These are phyloP conservation scores for Eurois occulta DNA, from an alignment of 2,888 invertebrate species.

Conservation along the genomic window DNA sequence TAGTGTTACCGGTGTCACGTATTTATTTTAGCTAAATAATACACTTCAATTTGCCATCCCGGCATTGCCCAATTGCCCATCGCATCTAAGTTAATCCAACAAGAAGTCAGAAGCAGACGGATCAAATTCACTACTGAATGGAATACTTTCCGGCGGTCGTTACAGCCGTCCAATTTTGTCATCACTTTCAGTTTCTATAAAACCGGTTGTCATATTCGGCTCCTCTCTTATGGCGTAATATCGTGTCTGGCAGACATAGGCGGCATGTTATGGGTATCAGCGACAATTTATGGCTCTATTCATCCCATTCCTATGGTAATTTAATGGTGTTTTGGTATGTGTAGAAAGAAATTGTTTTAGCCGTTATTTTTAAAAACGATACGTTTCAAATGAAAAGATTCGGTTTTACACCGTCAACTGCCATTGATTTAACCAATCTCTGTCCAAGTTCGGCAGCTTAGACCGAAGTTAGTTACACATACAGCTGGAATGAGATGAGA, in stretches of 20 bases:
- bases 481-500: background rate
- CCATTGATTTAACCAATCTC: background rate
- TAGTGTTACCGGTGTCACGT: background rate
- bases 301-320: constrained; percentile 57
- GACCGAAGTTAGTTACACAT: background rate
- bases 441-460: background rate
- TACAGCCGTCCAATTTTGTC: constrained; percentile 30
- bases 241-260: constrained; percentile 47
- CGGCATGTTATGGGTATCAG: constrained; percentile 28
- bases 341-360: constrained; percentile 5
- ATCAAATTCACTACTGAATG: background rate
- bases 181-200: constrained; percentile 57
- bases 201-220: constrained; percentile 50
- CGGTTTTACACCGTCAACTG: background rate
- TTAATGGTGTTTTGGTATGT: constrained; percentile 51
- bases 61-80: background rate
- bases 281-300: constrained; percentile 49
- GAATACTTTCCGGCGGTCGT: background rate
- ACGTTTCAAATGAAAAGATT: background rate
- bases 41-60: background rate
- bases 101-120: background rate
- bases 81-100: background rate
- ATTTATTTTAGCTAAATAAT: background rate
- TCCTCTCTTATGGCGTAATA: constrained; percentile 52
- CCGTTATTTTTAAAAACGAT: constrained; percentile 26